Percentiles rank a stretch among this genome's conserved stretches.
Conservation (phyloP, 2,888 invertebrate genomes). For the Suillia variegata region DNA sequence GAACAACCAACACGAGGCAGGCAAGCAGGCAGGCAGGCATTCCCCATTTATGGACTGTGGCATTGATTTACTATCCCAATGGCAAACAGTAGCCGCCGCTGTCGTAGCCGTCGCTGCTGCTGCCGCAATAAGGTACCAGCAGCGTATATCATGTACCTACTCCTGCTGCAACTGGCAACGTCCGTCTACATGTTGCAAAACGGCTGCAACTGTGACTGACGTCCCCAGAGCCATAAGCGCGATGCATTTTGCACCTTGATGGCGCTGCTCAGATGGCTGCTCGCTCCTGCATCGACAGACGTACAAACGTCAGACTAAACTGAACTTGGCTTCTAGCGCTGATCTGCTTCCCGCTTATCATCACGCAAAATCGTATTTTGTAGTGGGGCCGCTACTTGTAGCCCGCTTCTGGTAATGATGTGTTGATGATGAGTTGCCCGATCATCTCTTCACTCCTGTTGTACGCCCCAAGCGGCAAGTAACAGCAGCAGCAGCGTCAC, state of each 20-base stretch:
- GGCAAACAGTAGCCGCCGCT: not conserved
- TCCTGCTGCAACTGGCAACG: not conserved
- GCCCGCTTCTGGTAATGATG: conserved; percentile 32
- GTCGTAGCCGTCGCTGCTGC: not conserved
- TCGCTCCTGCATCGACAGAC: too few relatives aligned
- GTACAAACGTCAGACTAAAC: conserved; percentile 37
- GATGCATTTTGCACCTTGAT: conserved; percentile 55
- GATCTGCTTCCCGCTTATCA: conserved; percentile 50
- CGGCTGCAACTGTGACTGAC: conserved; percentile 24
- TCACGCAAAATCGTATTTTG: not conserved
- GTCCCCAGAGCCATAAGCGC: conserved; percentile 54
- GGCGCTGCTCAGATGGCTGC: too few relatives aligned
- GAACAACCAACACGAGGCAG: too few relatives aligned
- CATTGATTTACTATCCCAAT: not conserved
- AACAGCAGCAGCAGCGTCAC: too few relatives aligned
- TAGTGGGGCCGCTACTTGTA: not conserved
- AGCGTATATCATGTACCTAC: too few relatives aligned
- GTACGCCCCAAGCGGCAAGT: too few relatives aligned
- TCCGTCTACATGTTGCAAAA: not conserved
- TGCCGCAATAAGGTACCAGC: too few relatives aligned
- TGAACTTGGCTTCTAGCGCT: not conserved
- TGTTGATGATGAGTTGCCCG: conserved; percentile 33
- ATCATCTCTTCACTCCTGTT: conserved; percentile 17
- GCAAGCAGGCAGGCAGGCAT: not conserved
- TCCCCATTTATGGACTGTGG: not conserved